Conservation (phyloP, 2,113 vertebrate species). For the Osmerus mordax region DNA sequence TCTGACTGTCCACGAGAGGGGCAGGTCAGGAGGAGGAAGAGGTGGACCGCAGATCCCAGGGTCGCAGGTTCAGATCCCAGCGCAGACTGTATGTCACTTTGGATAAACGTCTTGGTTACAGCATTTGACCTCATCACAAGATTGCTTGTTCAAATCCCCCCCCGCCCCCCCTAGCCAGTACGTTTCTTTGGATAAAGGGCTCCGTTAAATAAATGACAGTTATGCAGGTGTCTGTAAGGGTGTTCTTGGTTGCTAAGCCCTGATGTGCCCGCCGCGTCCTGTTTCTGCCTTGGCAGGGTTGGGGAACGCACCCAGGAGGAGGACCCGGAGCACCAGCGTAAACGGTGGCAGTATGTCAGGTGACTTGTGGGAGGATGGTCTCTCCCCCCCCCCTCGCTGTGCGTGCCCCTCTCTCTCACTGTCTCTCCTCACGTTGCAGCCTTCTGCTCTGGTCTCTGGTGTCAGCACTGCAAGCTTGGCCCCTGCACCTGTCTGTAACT, state of each 20-base stretch:
- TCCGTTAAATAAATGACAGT: conserved; percentile 14
- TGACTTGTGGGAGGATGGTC: conserved; percentile 55
- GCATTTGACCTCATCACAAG: too few relatives aligned
- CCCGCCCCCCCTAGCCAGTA: neutral
- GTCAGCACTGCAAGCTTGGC: neutral
- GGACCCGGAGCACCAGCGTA: conserved; percentile 28
- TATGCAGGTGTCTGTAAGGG: neutral
- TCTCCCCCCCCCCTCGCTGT: neutral
- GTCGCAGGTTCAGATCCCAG: too few relatives aligned
- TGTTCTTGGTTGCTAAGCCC: too few relatives aligned
- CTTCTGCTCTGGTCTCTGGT: neutral
- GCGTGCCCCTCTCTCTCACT: neutral
- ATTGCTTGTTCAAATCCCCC: too few relatives aligned
- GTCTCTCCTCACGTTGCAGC: neutral
- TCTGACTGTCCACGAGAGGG: too few relatives aligned
- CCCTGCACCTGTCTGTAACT: neutral
- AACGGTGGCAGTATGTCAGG: conserved; percentile 81
- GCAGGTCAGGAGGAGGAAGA: too few relatives aligned
- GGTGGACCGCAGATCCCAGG: too few relatives aligned
- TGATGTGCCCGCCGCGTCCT: neutral
- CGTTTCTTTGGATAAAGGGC: conserved; percentile 17
- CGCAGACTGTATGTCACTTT: too few relatives aligned
- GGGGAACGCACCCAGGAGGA: conserved; percentile 49
- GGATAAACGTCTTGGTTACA: too few relatives aligned
- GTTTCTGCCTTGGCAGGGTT: conserved; percentile 79